Evolutionary conservation across 2,797 vertebrate species (phyloP), one percentile per base, ranked within the genome.

Genomic region (Anguilla obscura): DNA sequence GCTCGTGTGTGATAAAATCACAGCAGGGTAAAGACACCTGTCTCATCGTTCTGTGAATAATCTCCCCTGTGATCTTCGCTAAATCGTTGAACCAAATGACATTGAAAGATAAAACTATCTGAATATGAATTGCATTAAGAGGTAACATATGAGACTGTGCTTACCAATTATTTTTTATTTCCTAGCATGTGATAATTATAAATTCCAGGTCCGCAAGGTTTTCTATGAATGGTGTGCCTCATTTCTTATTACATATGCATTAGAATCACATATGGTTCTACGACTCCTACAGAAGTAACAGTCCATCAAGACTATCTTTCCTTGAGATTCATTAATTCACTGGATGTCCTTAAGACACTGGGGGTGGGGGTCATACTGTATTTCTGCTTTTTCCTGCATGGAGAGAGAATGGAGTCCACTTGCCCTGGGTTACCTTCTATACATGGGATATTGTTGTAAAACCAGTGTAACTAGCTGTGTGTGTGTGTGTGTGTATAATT

Each of bases 351-450:
- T 80, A 50, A 89, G 90, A 90, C 85, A 87, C 86, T 50, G 91
- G 93, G 90, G 88, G 89, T 89, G 88, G 86, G 89, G 93, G 92
- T 93, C 89, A 93, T 90, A 63, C 58, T 21, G 16, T 63, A 93
- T 94, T 94, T 95, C 91, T 93, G 93, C 92, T 94, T 91, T 93
- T 95, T 93, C 93, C 93, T 94, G 94, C 90, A 91, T 92, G 91
- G 93, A 94, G 92, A 96, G 91, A 89, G 79, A 74, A 90, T 90
- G 90, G 90, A 86, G 89, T 56, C 63, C 86, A 93, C 91, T 91
- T 91, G 50, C 93, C 93, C 12, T 79, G 93, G 96, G 96, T 96
- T 93, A 93, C 92, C 94, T 92, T 93, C 93, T 96, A 95, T 95
- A 95, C 92, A 91, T 89, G 92, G 92, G 92, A 95, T 92, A 94